Percentiles rank a stretch among this genome's conserved stretches.
Conservation (phyloP, 92 coral and sea anemone species). For the Porites evermanni region DNA sequence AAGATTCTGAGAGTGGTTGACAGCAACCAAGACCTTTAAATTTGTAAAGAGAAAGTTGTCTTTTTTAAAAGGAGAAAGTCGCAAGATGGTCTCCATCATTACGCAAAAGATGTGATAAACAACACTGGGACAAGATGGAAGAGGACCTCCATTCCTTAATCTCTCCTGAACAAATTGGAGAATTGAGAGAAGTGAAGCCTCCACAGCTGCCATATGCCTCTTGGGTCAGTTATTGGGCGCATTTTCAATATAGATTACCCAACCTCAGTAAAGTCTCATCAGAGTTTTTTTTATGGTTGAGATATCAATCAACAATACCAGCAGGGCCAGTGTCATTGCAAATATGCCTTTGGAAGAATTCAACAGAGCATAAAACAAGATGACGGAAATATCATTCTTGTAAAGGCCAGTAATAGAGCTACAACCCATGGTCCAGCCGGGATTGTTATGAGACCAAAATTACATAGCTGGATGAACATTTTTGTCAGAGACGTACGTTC, state of each 20-base stretch:
- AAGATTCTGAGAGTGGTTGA: too few relatives aligned
- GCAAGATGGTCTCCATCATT: constrained; percentile 61
- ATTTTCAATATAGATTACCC: constrained; percentile 44
- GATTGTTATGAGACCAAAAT: constrained; percentile 11
- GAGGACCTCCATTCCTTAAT: constrained; percentile 40
- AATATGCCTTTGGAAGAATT: constrained; percentile 54
- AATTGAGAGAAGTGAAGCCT: constrained; percentile 27
- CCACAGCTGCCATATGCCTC: constrained; percentile 41
- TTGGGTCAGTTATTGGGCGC: constrained; percentile 52
- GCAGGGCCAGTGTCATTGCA: constrained; percentile 57
- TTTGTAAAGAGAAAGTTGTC: constrained; percentile 3
- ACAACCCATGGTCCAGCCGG: constrained; percentile 11
- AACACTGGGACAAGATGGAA: constrained; percentile 66
- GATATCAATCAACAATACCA: constrained; percentile 64
- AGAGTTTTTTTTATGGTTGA: constrained; percentile 59
- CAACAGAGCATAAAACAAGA: constrained; percentile 33
- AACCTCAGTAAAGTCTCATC: constrained; percentile 49
- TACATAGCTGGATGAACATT: constrained; percentile 12
- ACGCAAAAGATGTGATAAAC: constrained; percentile 27
- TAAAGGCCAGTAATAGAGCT: neutral
- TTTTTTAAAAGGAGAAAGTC: constrained; percentile 39
- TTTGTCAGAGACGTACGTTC: constrained; percentile 8
- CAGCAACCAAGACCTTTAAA: too few relatives aligned
- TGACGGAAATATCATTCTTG: neutral
- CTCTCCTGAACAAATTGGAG: constrained; percentile 34